phyloP scores from a whole-genome alignment of 2,888 invertebrate species.

The Phytoseiulus persimilis region DNA sequence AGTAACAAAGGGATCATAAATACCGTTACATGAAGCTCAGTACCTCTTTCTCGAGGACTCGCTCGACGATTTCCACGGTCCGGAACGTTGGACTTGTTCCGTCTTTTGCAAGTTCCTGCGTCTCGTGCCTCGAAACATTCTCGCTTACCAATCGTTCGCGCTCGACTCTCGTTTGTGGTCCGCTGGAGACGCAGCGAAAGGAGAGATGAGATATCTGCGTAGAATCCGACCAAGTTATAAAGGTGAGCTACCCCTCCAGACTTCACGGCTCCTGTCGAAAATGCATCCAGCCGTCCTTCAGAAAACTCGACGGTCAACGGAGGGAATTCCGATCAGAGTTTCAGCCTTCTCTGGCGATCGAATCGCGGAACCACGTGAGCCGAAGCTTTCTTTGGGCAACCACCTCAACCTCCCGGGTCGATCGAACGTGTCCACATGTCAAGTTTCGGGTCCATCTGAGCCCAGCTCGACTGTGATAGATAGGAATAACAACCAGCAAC shows the following conservation, averaged over 20 bases:
- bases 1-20: background rate
- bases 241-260: background rate
- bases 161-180: constrained; percentile 9
- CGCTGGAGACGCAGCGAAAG: constrained; percentile 20
- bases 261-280: background rate
- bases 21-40: background rate
- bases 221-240: background rate
- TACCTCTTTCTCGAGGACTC: constrained; percentile 32
- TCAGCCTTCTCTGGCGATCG: too few relatives aligned
- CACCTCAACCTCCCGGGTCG: too few relatives aligned
- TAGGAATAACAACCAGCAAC: too few relatives aligned
- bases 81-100: constrained; percentile 24
- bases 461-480: too few relatives aligned
- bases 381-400: too few relatives aligned
- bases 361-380: too few relatives aligned
- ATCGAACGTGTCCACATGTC: too few relatives aligned
- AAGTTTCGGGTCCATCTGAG: too few relatives aligned
- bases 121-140: constrained; percentile 19
- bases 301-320: too few relatives aligned
- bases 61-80: constrained; percentile 36
- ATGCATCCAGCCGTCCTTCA: too few relatives aligned
- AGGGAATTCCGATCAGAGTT: too few relatives aligned
- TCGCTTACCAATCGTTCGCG: constrained; percentile 24
- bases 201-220: constrained; percentile 11
- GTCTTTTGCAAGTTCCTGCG: constrained; percentile 15